phyloP scores from a whole-genome alignment of 2,113 vertebrate species.

The Etia nguti region DNA sequence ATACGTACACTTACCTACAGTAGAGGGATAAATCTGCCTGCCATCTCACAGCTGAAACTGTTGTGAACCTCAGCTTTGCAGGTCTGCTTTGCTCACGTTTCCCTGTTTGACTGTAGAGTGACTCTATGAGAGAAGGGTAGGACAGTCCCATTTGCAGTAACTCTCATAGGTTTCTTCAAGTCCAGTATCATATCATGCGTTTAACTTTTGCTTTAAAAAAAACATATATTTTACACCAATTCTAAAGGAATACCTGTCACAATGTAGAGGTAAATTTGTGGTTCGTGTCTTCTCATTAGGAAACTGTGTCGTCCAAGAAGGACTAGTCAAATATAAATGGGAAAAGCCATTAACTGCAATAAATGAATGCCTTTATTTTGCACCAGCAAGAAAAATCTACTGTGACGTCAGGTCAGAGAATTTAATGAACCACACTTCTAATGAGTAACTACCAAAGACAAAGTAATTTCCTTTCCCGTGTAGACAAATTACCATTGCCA shows the following conservation, averaged over 20 bases:
- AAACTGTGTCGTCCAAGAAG: background rate
- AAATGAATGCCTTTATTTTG: background rate
- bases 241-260: background rate
- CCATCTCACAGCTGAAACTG: background rate
- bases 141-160: background rate
- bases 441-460: background rate
- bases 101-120: background rate
- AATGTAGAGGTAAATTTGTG: background rate
- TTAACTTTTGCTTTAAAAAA: background rate
- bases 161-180: background rate
- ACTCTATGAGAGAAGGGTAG: background rate
- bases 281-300: background rate
- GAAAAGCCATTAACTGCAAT: background rate
- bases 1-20: background rate
- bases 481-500: background rate
- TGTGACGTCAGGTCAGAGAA: background rate
- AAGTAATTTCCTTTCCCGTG: background rate
- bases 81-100: background rate
- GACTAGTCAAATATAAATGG: background rate
- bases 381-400: background rate
- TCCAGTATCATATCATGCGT: background rate
- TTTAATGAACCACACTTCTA: background rate
- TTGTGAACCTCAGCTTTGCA: background rate
- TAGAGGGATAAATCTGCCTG: background rate
- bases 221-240: background rate